Conservation (phyloP, 1,140 invertebrate genomes). For the Homalodisca vitripennis region DNA sequence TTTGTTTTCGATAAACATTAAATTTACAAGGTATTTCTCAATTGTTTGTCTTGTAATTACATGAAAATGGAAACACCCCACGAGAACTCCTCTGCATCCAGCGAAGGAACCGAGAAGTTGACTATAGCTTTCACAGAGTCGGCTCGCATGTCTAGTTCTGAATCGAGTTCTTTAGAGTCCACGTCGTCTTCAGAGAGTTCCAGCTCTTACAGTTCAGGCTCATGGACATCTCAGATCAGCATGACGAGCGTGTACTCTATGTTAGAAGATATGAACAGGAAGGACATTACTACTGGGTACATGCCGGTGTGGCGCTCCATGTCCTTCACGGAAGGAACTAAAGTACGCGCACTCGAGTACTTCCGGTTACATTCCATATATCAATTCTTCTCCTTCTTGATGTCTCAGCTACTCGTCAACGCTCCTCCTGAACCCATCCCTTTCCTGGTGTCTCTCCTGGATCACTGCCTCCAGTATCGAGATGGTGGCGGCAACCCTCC, state of each 20-base stretch:
- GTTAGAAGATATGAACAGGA: background rate
- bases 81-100: no score
- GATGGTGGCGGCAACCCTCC: background rate
- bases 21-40: no score
- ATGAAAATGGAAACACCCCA: no score
- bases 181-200: background rate
- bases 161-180: background rate
- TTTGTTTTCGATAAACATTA: no score
- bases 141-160: background rate
- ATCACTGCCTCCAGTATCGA: background rate
- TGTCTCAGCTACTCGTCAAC: constrained; percentile 12
- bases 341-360: background rate
- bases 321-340: background rate
- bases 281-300: background rate
- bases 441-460: background rate
- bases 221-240: background rate
- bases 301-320: background rate
- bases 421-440: background rate
- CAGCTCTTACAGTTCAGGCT: background rate
- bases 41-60: no score
- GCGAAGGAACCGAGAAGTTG: background rate
- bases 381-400: constrained; percentile 15
- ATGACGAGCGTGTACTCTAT: background rate
- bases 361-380: background rate
- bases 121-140: constrained; percentile 6